Conservation (phyloP, 2,113 vertebrate genomes). For the Paramisgurnus dabryanus region DNA sequence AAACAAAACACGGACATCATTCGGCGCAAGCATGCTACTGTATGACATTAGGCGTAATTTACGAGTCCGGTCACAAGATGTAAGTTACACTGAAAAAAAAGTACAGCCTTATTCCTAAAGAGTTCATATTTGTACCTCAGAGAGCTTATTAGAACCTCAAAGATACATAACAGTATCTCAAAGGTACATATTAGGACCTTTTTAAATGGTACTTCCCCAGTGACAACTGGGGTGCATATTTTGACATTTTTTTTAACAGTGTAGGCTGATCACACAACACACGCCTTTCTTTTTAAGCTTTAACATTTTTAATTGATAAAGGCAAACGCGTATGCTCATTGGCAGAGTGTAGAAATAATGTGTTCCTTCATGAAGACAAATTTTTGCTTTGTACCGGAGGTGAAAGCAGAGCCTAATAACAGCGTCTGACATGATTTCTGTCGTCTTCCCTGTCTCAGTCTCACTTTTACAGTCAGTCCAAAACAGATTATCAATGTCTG, state of each 20-base stretch:
- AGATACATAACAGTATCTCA: too few relatives aligned
- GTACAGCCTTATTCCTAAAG: too few relatives aligned
- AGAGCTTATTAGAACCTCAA: too few relatives aligned
- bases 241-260: not conserved
- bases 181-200: too few relatives aligned
- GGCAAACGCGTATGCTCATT: conserved; percentile 40
- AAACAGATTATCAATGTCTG: conserved; percentile 30
- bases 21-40: too few relatives aligned
- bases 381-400: conserved; percentile 42
- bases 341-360: conserved; percentile 49
- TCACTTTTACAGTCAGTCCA: conserved; percentile 29
- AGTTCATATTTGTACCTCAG: too few relatives aligned
- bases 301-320: conserved; percentile 45
- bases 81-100: too few relatives aligned
- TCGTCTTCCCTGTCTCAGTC: conserved; percentile 27
- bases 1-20: too few relatives aligned
- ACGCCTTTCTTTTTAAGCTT: conserved; percentile 35
- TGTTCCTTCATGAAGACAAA: conserved; percentile 38
- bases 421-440: conserved; percentile 41
- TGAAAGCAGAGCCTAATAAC: conserved; percentile 42
- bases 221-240: too few relatives aligned
- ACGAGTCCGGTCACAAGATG: too few relatives aligned
- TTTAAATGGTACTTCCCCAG: too few relatives aligned
- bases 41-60: too few relatives aligned
- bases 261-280: conserved; percentile 33